A percentile compares a stretch with the other conserved stretches of the same genome.
Evolutionary conservation across 2,888 invertebrate genomes (phyloP).

Genomic region (Eledona agricola): DNA sequence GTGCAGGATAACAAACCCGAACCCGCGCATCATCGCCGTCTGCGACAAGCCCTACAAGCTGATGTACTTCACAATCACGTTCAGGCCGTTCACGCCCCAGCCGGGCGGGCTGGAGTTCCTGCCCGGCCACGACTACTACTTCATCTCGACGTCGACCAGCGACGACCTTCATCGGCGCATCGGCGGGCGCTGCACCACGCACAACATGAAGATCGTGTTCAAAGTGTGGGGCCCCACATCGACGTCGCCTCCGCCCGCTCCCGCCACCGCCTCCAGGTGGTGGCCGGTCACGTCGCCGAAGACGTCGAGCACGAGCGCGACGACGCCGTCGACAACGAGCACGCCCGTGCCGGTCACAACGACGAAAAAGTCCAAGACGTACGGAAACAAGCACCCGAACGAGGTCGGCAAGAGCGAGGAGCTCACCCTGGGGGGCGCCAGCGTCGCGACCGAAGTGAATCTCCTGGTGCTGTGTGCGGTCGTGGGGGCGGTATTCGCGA

Average conservation of each 20-base stretch:
- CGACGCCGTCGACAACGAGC: conserved; percentile 60
- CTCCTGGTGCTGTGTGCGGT: conserved; percentile 51
- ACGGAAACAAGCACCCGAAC: conserved; percentile 85
- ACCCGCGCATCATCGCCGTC: conserved; percentile 92
- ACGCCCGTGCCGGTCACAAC: conserved; percentile 61
- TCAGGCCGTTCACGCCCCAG: conserved; percentile 94
- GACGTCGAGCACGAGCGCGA: conserved; percentile 55
- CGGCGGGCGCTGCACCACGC: conserved; percentile 86
- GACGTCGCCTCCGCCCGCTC: conserved; percentile 59
- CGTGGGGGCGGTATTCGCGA: conserved; percentile 50
- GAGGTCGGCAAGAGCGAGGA: conserved; percentile 95
- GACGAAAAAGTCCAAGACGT: conserved; percentile 73
- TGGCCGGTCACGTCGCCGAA: conserved; percentile 62
- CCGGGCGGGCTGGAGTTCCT: conserved; percentile 94
- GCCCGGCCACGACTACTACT: conserved; percentile 94
- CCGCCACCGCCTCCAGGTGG: conserved; percentile 45
- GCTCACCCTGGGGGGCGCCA: conserved; percentile 74
- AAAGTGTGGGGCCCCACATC: conserved; percentile 67
- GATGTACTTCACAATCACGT: conserved; percentile 96
- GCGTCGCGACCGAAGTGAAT: conserved; percentile 40
- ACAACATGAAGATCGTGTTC: conserved; percentile 96
- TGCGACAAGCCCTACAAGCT: conserved; percentile 95
- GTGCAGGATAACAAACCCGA: conserved; percentile 93
- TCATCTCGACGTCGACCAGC: conserved; percentile 90
- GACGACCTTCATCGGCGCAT: conserved; percentile 91